Conservation (phyloP, 2,113 vertebrate species). For the Chlorodrepanis virens region DNA sequence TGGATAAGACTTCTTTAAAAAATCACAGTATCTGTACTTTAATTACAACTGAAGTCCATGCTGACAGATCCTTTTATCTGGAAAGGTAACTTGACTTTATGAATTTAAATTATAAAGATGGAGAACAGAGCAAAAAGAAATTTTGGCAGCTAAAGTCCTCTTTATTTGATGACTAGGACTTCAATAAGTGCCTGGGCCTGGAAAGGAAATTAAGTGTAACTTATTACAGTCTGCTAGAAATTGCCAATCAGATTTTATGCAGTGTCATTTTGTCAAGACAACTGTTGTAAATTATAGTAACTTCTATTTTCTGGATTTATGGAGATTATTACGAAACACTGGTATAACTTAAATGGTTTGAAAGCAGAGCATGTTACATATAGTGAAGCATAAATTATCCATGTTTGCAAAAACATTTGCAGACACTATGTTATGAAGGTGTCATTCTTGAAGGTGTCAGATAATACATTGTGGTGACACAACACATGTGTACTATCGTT, state of each 20-base stretch:
- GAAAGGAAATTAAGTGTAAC: not conserved
- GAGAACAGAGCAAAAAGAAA: not conserved
- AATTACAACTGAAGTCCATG: not conserved
- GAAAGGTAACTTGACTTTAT: not conserved
- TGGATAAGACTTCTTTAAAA: not conserved
- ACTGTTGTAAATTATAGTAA: not conserved
- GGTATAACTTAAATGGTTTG: not conserved
- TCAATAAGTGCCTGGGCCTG: not conserved
- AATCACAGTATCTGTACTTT: not conserved
- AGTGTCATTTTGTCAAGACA: not conserved
- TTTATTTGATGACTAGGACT: not conserved
- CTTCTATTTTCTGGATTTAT: not conserved
- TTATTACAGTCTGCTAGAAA: not conserved
- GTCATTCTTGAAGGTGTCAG: not conserved
- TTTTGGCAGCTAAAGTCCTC: not conserved
- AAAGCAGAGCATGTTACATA: not conserved
- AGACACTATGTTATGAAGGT: not conserved
- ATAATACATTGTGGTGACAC: too few species aligned
- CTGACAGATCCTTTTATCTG: not conserved
- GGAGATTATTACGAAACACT: not conserved
- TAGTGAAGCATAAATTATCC: not conserved
- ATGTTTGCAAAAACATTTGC: not conserved
- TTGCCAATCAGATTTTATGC: not conserved
- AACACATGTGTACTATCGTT: accelerated
- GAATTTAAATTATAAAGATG: not conserved